A percentile compares a stretch with the other conserved stretches of the same genome.
These are phyloP conservation scores for Atlantisia rogersi DNA, from an alignment of 2,113 vertebrate species.

Conservation along the genomic window DNA sequence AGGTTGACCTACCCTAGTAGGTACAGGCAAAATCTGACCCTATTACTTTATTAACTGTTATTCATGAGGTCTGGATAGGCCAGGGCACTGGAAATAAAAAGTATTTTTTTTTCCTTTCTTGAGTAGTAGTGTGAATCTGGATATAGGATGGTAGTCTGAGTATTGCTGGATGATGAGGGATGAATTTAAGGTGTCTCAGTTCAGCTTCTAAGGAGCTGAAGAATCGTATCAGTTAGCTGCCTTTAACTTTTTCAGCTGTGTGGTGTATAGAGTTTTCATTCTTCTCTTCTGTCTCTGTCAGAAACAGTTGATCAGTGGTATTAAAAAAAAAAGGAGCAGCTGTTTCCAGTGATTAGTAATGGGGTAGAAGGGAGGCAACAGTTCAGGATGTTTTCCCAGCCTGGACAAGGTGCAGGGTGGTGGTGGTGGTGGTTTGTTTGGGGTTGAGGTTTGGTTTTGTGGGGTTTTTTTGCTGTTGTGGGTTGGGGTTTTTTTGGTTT, in stretches of 20 bases:
- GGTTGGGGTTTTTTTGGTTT: too few species aligned
- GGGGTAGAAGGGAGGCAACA: not conserved
- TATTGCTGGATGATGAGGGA: not conserved
- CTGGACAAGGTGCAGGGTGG: not conserved
- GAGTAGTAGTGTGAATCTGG: not conserved
- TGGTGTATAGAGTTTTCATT: not conserved
- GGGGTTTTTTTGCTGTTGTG: too few species aligned
- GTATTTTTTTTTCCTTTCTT: not conserved
- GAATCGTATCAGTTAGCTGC: not conserved
- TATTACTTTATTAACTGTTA: not conserved
- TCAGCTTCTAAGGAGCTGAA: not conserved
- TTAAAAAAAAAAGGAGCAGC: not conserved
- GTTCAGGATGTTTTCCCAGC: not conserved
- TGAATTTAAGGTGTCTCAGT: not conserved
- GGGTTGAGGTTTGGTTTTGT: too few species aligned
- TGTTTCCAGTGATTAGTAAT: constrained; percentile 2
- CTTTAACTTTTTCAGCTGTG: not conserved
- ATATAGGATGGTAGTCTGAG: not conserved
- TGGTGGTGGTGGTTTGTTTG: not conserved
- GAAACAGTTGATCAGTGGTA: not conserved
- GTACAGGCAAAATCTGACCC: constrained; percentile 24
- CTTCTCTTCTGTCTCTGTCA: not conserved
- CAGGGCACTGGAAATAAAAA: constrained; percentile 3
- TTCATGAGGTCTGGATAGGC: not conserved
- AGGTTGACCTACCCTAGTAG: not conserved